Percentiles rank a stretch among this genome's conserved stretches.
phyloP scores from a whole-genome alignment of 1,140 invertebrate genomes.

The Acyrthosiphon pisum region DNA sequence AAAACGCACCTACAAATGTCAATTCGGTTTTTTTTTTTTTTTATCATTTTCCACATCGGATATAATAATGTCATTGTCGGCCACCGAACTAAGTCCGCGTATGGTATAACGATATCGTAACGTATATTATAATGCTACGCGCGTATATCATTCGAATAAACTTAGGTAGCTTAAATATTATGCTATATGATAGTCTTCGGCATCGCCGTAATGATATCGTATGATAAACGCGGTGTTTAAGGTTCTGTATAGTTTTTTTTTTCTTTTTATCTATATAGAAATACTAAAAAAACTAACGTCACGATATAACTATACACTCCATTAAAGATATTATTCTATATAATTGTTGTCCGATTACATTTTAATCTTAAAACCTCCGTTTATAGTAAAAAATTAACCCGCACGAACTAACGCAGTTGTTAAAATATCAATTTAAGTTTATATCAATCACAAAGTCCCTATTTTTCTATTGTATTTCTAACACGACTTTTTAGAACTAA shows the following conservation, averaged over 20 bases:
- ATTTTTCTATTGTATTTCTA: too few relatives aligned
- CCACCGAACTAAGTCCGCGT: not conserved
- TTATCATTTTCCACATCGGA: not conserved
- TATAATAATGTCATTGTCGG: not conserved
- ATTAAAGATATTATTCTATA: not conserved
- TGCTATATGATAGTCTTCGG: not conserved
- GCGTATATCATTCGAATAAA: not conserved
- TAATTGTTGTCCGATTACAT: not conserved
- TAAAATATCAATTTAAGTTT: not conserved
- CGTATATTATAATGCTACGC: not conserved
- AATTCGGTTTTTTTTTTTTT: slow-evolving; percentile 9
- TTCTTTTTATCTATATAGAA: not conserved
- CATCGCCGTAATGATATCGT: not conserved
- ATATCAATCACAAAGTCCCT: not conserved
- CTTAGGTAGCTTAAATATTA: not conserved
- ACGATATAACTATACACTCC: not conserved
- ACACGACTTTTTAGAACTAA: not conserved
- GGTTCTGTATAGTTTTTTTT: not conserved
- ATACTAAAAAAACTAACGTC: not conserved
- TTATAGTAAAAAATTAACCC: too few relatives aligned
- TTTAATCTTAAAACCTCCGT: not conserved
- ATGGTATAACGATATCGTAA: not conserved
- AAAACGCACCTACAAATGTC: not conserved
- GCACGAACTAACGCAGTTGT: too few relatives aligned
- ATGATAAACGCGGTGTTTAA: not conserved